Percentiles rank a stretch among this genome's conserved stretches.
These are phyloP conservation scores for Halesus radiatus DNA, from an alignment of 1,140 invertebrate genomes.

Conservation along the genomic window DNA sequence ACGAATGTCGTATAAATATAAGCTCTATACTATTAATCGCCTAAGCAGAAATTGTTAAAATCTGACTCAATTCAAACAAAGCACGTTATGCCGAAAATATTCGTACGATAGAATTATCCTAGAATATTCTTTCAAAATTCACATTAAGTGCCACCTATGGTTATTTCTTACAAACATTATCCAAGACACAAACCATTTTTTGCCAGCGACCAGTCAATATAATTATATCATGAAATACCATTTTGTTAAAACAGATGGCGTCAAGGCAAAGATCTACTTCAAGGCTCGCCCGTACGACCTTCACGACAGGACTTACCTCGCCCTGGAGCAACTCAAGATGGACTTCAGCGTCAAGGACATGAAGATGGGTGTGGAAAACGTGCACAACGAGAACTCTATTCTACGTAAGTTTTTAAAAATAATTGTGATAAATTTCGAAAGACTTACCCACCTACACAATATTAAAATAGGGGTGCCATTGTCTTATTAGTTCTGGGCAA, in stretches of 20 bases:
- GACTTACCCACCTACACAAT: too few species aligned
- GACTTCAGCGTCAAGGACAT: constrained; percentile 86
- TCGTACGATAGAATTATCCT: too few species aligned
- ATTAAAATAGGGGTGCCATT: too few species aligned
- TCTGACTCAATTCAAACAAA: background rate
- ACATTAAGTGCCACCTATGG: background rate
- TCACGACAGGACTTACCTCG: constrained; percentile 75
- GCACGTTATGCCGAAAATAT: too few species aligned
- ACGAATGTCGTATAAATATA: too few species aligned
- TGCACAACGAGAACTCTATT: constrained; percentile 83
- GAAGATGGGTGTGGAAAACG: constrained; percentile 85
- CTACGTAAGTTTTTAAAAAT: constrained; percentile 81
- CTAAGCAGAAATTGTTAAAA: background rate
- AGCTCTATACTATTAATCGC: too few species aligned
- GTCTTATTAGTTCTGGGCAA: too few species aligned
- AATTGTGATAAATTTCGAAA: too few species aligned
- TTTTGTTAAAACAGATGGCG: constrained; percentile 73
- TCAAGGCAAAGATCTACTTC: constrained; percentile 87
- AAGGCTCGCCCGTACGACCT: constrained; percentile 75
- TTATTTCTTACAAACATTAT: background rate
- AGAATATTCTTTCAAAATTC: too few species aligned
- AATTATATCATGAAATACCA: constrained; percentile 47
- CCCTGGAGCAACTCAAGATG: constrained; percentile 82
- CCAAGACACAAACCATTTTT: background rate
- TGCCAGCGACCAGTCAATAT: background rate